Base-by-base conservation (phyloP, 2,888 invertebrate species). In the Drosophila merina region DNA sequence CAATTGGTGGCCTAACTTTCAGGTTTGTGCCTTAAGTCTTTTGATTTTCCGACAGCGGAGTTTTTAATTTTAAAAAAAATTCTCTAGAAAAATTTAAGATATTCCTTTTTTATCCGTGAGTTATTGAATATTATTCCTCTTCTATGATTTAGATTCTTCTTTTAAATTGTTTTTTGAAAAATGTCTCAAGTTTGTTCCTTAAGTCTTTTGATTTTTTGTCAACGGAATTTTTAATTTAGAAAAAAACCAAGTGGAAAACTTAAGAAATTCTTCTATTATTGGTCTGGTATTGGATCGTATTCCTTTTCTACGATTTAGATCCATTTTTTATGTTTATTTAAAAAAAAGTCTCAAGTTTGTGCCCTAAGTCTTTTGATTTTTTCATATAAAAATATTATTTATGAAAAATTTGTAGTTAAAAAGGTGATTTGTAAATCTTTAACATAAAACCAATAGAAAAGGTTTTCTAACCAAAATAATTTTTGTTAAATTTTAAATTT, bases 11-110 rank as follows among this genome's bases (percentile, higher is more conserved):
- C 44, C 30, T 44, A 31, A 9, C 31, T 55, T 9, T 14, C 44
- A 31, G 38, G 54, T 42, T 54, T 54, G 54, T 42, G 54, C 25
- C 54, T 44, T 54, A 54, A 54, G 54, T 42, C 40, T 28, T 55
- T 55, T 25, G 54, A 31, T 44, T 52, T 54, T 31, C 0, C 25
- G 1, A 1, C 25, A 36, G 5, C n/a, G 36, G 36, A 36, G n/a
- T 36, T 36, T 36, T 36, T 0, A 0, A 12, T 36, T 36, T n/a
- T 6, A 3, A 4, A 3, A 3, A 7, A 20, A 20, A 9, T 20
- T 42, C 20, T 14, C 7, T 1, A 3, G 7, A 14, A 14, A 40
- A 40, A 20, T 2, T 20, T 20, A 20, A 20, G 20, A 20, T 1
- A 20, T 20, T 20, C 2, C 1, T 20, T 2, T 1, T 20, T 20